These are phyloP conservation scores for Linhomoeus sp. DNA, from an alignment of 2,888 invertebrate genomes.

Conservation along the genomic window DNA sequence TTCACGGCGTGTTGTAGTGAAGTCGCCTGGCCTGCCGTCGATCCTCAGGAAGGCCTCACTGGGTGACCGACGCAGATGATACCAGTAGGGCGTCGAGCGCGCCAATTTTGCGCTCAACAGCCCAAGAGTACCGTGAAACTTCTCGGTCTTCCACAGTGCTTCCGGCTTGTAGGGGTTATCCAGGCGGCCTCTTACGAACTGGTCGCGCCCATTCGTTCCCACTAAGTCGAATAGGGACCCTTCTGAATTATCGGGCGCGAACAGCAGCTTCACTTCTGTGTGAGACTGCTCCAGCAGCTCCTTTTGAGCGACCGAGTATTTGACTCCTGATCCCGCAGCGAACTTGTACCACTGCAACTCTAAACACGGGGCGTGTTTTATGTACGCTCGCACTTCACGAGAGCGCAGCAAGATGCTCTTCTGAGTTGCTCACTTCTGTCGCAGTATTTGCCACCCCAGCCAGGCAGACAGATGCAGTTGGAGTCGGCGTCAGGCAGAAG, in stretches of 20 bases:
- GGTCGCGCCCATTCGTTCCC: slow-evolving; percentile 79
- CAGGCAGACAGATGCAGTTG: slow-evolving; percentile 79
- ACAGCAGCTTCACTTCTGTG: slow-evolving; percentile 73
- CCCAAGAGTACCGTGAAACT: slow-evolving; percentile 8
- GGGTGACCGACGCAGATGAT: no score
- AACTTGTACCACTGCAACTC: slow-evolving; percentile 21
- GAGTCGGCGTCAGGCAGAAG: slow-evolving; percentile 4
- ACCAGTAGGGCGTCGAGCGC: no score
- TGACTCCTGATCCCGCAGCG: slow-evolving; percentile 13
- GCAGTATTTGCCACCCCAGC: slow-evolving; percentile 56
- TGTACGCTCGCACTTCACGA: no score
- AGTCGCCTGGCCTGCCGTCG: no score
- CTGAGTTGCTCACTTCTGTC: slow-evolving; percentile 18
- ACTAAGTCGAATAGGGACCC: slow-evolving; percentile 76
- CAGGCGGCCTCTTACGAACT: no score
- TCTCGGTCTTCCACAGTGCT: background rate
- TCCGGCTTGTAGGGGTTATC: no score
- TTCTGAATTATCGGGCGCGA: slow-evolving; percentile 61
- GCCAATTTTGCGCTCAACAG: no score
- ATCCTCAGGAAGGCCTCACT: no score
- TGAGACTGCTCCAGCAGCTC: slow-evolving; percentile 27
- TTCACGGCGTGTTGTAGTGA: no score
- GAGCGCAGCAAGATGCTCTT: no score
- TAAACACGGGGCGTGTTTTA: no score
- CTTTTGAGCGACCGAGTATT: slow-evolving; percentile 12